Base-by-base conservation (phyloP, 53 echinoderm and acorn worm species). In the Paelopatides confundens region DNA sequence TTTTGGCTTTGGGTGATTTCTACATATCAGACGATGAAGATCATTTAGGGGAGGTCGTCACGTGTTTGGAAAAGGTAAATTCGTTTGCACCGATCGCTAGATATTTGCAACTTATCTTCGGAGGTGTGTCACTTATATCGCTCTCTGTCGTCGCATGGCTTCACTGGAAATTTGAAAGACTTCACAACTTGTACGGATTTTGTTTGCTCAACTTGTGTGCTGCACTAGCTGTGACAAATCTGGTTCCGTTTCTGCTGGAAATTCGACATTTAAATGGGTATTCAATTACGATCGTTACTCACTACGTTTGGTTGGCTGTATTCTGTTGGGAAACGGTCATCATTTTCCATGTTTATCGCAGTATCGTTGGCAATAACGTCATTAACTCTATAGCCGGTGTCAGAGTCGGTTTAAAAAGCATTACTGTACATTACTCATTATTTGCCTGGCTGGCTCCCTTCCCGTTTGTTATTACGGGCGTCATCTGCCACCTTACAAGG, bases 291-390 rank as follows among this genome's bases (percentile, higher is more conserved):
- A 12, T 31, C 14, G 15, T 79, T 17, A 48, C 50, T 17, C 79
- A 79, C 31, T 79, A 79, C 53, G 7, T 3, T 17, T 79, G 79
- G 79, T 21, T 79, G 31, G 26, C 79, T 3, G 79, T 79, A 2
- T 79, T 79, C 51, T 46, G 29, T 6, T 79, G 79, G 79, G 79
- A 51, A 29, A 52, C 79, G 31, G 53, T 79, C 33, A 79, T 79
- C 32, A 79, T 79, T 31, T 34, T 51, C 26, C 79, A 79, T 31
- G 79, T 79, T 6, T 52, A 79, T 32, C 49, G 52, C 2, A 50
- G 79, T 11, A 33, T 79, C 53, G 32, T 26, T 27, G 49, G 49
- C 8, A 14, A 31, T 33, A 51, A 33, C 13, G n/a, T 52, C 18
- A 53, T 17, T 29, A 50, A 79, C 32, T 34, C 68, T 31, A 35